phyloP scores from a whole-genome alignment of 2,113 vertebrate species.

The Stegastes partitus region DNA sequence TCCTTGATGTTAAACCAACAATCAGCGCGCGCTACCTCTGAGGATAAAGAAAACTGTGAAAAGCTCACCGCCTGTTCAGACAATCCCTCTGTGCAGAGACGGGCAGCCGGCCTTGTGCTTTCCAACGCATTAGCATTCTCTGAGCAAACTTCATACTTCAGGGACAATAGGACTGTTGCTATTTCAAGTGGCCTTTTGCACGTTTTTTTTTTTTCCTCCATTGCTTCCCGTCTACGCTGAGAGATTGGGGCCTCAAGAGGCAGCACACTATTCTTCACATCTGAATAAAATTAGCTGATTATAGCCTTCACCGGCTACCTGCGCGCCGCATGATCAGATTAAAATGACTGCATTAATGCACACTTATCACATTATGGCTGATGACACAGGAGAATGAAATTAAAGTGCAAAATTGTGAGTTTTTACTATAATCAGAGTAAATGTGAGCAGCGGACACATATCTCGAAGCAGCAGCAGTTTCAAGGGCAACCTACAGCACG shows the following conservation, averaged over 20 bases:
- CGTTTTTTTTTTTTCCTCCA: neutral
- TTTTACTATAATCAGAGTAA: neutral
- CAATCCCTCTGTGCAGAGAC: neutral
- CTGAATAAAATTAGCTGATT: conserved; percentile 5
- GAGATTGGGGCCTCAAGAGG: neutral
- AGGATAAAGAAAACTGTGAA: neutral
- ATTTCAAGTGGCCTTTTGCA: conserved; percentile 1
- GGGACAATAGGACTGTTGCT: neutral
- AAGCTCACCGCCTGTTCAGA: neutral
- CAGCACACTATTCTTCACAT: neutral
- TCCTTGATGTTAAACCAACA: neutral
- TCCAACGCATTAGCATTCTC: conserved; percentile 14
- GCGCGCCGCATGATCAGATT: neutral
- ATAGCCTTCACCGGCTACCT: neutral
- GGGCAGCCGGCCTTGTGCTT: conserved; percentile 8
- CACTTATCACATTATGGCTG: neutral
- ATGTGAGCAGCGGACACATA: neutral
- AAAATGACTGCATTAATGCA: neutral
- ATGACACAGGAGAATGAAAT: neutral
- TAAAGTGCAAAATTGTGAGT: neutral
- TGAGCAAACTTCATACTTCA: conserved; percentile 1
- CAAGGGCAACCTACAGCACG: conserved; percentile 6
- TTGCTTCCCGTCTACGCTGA: neutral
- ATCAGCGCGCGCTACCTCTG: neutral
- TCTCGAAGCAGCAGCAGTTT: neutral